Percentiles rank a stretch among this genome's conserved stretches.
Conservation (phyloP, 2,113 vertebrate genomes). For the Lycocorax pyrrhopterus region DNA sequence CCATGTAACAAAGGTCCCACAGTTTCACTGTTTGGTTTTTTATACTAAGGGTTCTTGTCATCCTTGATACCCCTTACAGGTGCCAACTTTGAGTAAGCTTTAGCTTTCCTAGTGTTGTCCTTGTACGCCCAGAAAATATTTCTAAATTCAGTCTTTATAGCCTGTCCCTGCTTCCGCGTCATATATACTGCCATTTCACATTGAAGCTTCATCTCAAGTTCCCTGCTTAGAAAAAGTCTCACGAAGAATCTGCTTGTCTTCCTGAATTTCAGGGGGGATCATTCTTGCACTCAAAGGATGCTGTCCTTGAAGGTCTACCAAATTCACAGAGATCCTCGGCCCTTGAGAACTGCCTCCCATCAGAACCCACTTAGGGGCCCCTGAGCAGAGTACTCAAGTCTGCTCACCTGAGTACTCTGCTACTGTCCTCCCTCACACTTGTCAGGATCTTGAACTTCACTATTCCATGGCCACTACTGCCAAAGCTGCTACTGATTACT, state of each 20-base stretch:
- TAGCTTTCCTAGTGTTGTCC: neutral
- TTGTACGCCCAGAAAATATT: neutral
- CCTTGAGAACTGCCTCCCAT: neutral
- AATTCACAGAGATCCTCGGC: neutral
- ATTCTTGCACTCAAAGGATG: neutral
- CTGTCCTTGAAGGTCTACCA: neutral
- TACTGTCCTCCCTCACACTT: neutral
- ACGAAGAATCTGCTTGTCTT: neutral
- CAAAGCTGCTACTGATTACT: neutral
- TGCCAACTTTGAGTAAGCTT: neutral
- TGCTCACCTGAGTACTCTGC: neutral
- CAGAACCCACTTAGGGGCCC: neutral
- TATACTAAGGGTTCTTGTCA: neutral
- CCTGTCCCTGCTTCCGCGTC: neutral
- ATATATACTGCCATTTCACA: neutral
- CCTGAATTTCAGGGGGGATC: neutral
- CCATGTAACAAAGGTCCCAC: neutral
- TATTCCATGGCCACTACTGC: neutral
- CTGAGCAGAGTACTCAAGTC: neutral
- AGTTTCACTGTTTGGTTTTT: neutral
- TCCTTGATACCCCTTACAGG: neutral
- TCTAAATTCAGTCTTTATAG: neutral
- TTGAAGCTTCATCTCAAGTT: neutral
- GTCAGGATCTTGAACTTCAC: neutral
- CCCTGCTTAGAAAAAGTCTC: neutral